Conservation (phyloP, 1,140 invertebrate species). For the Sarcophaga bullata region DNA sequence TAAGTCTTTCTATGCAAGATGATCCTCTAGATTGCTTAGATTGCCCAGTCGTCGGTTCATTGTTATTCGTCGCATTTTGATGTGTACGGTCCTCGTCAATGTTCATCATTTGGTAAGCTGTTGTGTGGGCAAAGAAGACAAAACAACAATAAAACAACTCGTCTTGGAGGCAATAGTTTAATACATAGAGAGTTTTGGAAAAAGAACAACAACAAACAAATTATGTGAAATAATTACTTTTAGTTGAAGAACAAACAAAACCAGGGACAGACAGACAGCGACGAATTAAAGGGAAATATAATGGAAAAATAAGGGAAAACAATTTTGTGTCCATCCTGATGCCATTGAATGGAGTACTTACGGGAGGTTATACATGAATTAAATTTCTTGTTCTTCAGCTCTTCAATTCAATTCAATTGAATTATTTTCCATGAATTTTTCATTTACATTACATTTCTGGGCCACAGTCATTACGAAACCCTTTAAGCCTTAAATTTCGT, state of each 20-base stretch:
- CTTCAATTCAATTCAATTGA: no score
- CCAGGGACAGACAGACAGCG: neutral
- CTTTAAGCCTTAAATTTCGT: slow-evolving; percentile 18
- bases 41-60: no score
- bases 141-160: neutral
- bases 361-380: no score
- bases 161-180: slow-evolving; percentile 35
- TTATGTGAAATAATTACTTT: slow-evolving; percentile 31
- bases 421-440: no score
- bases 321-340: slow-evolving; percentile 3
- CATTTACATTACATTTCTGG: neutral
- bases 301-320: neutral
- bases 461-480: slow-evolving; percentile 14
- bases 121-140: neutral
- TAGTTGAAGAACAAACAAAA: slow-evolving; percentile 23
- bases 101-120: slow-evolving; percentile 8
- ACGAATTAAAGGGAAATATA: no score
- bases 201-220: no score
- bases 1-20: no score
- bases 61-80: neutral
- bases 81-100: slow-evolving; percentile 2
- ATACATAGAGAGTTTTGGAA: neutral
- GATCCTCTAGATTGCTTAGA: no score
- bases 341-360: neutral
- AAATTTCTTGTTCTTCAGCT: no score